A percentile compares a stretch with the other conserved stretches of the same genome.
Evolutionary conservation across 2,888 invertebrate genomes (phyloP).

Genomic region (Drosophila ustulata): DNA sequence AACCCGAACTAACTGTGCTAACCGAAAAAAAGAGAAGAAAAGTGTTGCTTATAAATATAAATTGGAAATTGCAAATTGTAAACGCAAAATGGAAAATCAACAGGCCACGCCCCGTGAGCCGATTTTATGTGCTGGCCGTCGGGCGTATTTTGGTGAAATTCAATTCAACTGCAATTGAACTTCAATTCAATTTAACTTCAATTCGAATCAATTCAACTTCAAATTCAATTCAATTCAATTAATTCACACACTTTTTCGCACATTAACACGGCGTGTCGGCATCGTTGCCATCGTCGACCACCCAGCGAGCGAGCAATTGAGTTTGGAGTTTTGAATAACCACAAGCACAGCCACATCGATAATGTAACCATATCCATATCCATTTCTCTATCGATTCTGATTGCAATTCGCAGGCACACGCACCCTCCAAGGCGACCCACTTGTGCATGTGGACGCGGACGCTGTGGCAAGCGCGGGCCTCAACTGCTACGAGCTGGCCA

Average conservation of each 20-base stretch:
- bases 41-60: conserved; percentile 67
- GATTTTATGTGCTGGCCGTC: conserved; percentile 42
- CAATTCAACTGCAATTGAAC: conserved; percentile 37
- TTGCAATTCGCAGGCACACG: conserved; percentile 87
- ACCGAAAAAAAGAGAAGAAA: conserved; percentile 24
- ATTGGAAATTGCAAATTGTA: conserved; percentile 45
- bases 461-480: conserved; percentile 87
- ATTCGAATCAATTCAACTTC: conserved; percentile 5
- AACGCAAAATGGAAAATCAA: conserved; percentile 51
- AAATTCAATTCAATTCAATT: conserved; percentile 47
- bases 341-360: no score
- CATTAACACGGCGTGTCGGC: conserved; percentile 42
- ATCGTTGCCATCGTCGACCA: conserved; percentile 49
- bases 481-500: conserved; percentile 89
- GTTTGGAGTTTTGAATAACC: conserved; percentile 9
- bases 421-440: conserved; percentile 88
- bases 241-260: conserved; percentile 76
- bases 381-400: conserved; percentile 8
- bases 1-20: conserved; percentile 6
- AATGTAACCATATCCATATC: no score
- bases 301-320: conserved; percentile 58
- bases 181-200: conserved; percentile 40
- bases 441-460: conserved; percentile 89
- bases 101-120: conserved; percentile 59
- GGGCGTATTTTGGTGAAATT: conserved; percentile 45